Base-by-base conservation (phyloP, 2,113 vertebrate genomes). In the Rhea americana region DNA sequence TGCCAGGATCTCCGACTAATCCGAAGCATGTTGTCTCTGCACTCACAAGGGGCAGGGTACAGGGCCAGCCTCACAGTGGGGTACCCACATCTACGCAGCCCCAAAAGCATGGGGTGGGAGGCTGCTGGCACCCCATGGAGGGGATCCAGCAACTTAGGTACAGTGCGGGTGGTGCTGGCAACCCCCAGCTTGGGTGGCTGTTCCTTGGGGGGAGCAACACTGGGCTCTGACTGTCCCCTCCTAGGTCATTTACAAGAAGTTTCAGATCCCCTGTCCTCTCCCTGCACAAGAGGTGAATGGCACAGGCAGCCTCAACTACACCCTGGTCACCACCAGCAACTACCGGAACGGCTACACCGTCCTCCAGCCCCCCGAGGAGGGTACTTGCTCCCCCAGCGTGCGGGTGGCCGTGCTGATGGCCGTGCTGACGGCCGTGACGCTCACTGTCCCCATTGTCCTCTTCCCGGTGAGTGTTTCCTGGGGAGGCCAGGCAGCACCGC, bases 171-270 rank as follows among this genome's bases (percentile, higher is more conserved):
- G 24, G 51, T 9, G 30, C 30, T 45, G 43, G 10, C n/a, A 25
- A 43, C 50, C 48, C 15, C 21, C 8, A 2, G 20, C 65, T 30
- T 20, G 3, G 26, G 26, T 1, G 4, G 9, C 0, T 0, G 1
- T 5, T 81, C 53, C 59, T 67, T 6, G 20, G 26, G 30, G 18
- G 3, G 2, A 7, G 5, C 53, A 35, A 22, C 9, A 12, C 51
- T 1, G 1, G 26, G 14, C 3, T 1, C 50, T 75, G 62, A 93
- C 37, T 0, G 0, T 65, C 18, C 28, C 51, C 6, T 35, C 62
- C 32, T 92, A 99, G 99, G 99, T 99, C 51, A 99, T 98, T 95
- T 99, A 98, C 93, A 99, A 99, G 96, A 99, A 98, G 97, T 99
- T 99, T 81, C 98, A 99, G 85, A 98, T 99, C 76, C 97, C 98